Evolutionary conservation across 2,888 invertebrate species (phyloP).

Genomic region (Tillus elongatus): DNA sequence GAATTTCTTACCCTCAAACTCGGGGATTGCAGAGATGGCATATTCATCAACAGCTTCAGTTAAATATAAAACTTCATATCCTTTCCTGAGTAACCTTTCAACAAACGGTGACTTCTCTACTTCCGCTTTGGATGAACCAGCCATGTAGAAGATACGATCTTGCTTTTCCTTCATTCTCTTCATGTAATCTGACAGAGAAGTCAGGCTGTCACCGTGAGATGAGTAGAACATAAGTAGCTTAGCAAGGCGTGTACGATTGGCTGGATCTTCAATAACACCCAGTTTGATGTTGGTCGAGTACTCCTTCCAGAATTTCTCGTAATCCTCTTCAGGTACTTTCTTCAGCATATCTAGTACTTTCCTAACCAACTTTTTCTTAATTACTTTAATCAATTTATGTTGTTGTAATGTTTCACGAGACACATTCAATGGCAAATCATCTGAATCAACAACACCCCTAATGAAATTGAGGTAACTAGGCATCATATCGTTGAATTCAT

Average conservation of each 20-base stretch:
- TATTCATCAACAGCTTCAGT: slow-evolving; percentile 98
- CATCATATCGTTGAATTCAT: slow-evolving; percentile 99
- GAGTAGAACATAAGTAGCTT: slow-evolving; percentile 88
- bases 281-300: slow-evolving; percentile 80
- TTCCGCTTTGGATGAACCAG: slow-evolving; percentile 78
- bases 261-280: slow-evolving; percentile 95
- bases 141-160: slow-evolving; percentile 92
- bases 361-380: slow-evolving; percentile 96
- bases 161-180: slow-evolving; percentile 92
- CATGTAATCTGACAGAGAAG: slow-evolving; percentile 81
- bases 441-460: slow-evolving; percentile 95
- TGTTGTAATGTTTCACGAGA: slow-evolving; percentile 97
- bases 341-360: slow-evolving; percentile 97
- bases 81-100: slow-evolving; percentile 83
- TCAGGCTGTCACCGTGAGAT: slow-evolving; percentile 59
- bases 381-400: slow-evolving; percentile 96
- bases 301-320: slow-evolving; percentile 96
- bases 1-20: slow-evolving; percentile 98
- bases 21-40: slow-evolving; percentile 89
- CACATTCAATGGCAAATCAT: slow-evolving; percentile 96
- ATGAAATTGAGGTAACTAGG: slow-evolving; percentile 95
- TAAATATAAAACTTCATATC: slow-evolving; percentile 90
- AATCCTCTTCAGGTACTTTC: slow-evolving; percentile 84
- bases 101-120: slow-evolving; percentile 91
- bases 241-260: slow-evolving; percentile 89